phyloP scores from a whole-genome alignment of 2,113 vertebrate species.

The Etia nguti region DNA sequence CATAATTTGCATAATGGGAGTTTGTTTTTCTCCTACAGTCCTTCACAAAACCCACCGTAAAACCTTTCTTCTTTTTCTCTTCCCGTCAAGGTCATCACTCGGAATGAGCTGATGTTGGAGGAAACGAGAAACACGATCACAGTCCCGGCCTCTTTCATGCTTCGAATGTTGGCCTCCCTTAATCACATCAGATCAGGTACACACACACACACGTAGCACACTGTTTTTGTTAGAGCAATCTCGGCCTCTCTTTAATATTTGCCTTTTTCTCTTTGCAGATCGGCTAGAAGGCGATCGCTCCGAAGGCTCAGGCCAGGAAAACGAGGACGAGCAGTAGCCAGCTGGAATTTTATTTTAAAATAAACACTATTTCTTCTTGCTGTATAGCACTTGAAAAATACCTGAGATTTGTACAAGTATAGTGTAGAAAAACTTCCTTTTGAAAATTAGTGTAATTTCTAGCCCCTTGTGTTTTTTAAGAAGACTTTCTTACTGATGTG shows the following conservation, averaged over 20 bases:
- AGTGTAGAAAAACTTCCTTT: constrained; percentile 88
- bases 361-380: constrained; percentile 49
- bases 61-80: neutral
- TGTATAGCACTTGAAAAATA: constrained; percentile 73
- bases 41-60: neutral
- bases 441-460: constrained; percentile 88
- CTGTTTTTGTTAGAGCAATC: neutral
- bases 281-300: constrained; percentile 90
- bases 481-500: constrained; percentile 80
- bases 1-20: no score
- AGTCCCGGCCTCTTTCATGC: constrained; percentile 97
- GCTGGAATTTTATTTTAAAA: constrained; percentile 31
- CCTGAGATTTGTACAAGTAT: constrained; percentile 84
- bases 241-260: neutral
- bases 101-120: constrained; percentile 96
- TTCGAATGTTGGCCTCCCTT: constrained; percentile 93
- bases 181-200: constrained; percentile 96
- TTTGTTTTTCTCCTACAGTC: no score
- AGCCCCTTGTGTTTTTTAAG: constrained; percentile 78
- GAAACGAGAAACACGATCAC: constrained; percentile 98
- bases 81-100: constrained; percentile 84
- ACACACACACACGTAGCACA: neutral
- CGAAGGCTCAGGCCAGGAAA: constrained; percentile 93
- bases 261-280: constrained; percentile 68
- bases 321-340: constrained; percentile 85